These are phyloP conservation scores for Malthinus flaveolus DNA, from an alignment of 2,888 invertebrate genomes.

Conservation along the genomic window DNA sequence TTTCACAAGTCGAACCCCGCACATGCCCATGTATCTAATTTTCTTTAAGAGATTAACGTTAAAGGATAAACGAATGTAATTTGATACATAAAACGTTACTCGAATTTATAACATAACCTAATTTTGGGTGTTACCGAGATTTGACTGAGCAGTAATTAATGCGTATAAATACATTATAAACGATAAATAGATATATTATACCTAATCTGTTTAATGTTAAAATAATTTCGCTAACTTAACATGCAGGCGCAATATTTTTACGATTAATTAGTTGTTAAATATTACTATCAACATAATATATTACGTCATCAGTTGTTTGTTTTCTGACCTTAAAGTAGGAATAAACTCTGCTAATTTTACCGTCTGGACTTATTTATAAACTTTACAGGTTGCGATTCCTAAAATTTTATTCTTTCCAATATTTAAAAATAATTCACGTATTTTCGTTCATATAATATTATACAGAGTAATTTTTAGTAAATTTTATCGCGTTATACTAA, in stretches of 20 bases:
- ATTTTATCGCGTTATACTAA: no score
- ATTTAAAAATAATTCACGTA: no score
- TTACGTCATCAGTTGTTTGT: slow-evolving; percentile 34
- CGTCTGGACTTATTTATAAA: no score
- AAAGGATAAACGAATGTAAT: slow-evolving; percentile 1
- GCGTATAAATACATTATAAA: not conserved
- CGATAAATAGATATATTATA: not conserved
- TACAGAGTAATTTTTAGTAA: no score
- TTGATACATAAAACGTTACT: slow-evolving; percentile 1
- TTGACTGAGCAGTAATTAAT: slow-evolving; percentile 1
- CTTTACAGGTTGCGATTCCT: no score
- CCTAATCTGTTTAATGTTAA: slow-evolving; percentile 1
- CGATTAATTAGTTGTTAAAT: slow-evolving; percentile 3
- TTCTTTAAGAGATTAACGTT: not conserved
- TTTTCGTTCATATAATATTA: no score
- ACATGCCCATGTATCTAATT: not conserved
- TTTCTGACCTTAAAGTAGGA: slow-evolving; percentile 28
- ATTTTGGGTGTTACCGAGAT: slow-evolving; percentile 28
- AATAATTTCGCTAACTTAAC: not conserved
- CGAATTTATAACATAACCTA: slow-evolving; percentile 18
- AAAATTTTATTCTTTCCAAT: no score
- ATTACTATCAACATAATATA: slow-evolving; percentile 32
- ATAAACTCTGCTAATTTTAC: slow-evolving; percentile 6
- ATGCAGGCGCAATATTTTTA: slow-evolving; percentile 3
- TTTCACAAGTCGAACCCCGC: no score